Base-by-base conservation (phyloP, 2,797 vertebrate genomes). In the Mormyrus hasselquistii region DNA sequence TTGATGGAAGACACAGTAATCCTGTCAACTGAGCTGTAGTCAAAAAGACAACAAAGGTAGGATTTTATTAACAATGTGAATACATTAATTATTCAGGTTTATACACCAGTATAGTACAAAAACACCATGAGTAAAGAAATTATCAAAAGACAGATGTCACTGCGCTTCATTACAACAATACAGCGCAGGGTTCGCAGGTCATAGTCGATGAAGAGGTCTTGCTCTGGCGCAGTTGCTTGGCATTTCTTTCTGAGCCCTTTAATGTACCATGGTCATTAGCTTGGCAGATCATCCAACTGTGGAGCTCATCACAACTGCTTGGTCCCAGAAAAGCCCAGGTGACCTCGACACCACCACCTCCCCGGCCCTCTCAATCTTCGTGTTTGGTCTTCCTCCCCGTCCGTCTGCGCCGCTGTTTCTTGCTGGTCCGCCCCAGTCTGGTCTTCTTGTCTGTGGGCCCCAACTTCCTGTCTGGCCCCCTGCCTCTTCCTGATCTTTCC, bases 331-430 rank as follows among this genome's bases (percentile, higher is more conserved):
- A 44, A 79, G n/a, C 47, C 47, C 44, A 25, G 38, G 59, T 2
- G 7, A 47, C 49, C 73, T 49, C 22, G 14, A 38, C 16, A 47
- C 55, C 59, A 55, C 79, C 79, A 4, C 25, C 2, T 25, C 12
- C 47, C 19, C 3, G 4, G 9, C 16, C 82, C 79, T 22, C 22
- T 95, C 94, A 97, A 52, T 97, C 96, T 84, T 93, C 92, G 44
- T 92, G 87, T 59, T 92, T 92, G 12, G 47, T 87, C 52, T 93
- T 94, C 0, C 91, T 93, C 49, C 91, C 91, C 0, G 97, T 98
- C 90, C 96, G 93, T 38, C 94, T 93, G 16, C 98, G 97, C 41
- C 98, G 95, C 93, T 97, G 96, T 25, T 92, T 93, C 93, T 97
- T 98, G 90, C 95, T 97, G 82, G 97, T 98, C 86, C 92, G 96